Evolutionary conservation across 2,888 invertebrate species (phyloP).

Genomic region (Epistrophe eligans): DNA sequence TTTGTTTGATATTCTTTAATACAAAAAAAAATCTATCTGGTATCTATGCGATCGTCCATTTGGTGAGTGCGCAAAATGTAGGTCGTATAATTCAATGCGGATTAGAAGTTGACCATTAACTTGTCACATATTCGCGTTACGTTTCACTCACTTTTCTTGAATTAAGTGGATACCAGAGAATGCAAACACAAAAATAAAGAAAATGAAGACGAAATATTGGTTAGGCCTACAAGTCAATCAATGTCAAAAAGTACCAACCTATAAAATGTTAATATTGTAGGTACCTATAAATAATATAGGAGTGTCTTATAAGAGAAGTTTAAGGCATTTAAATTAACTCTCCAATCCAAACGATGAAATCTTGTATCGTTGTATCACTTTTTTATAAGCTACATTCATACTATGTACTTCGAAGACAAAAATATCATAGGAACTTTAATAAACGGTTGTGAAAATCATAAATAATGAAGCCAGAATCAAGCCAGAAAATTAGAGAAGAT

Average conservation of each 20-base stretch:
- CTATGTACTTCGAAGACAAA: too few species aligned
- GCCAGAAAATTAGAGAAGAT: too few species aligned
- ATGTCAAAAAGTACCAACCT: not conserved
- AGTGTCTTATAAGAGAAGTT: not conserved
- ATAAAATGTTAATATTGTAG: not conserved
- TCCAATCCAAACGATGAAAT: too few species aligned
- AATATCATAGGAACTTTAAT: too few species aligned
- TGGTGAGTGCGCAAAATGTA: conserved; percentile 37
- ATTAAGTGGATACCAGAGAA: not conserved
- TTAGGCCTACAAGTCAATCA: conserved; percentile 21
- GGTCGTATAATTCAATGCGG: conserved; percentile 49
- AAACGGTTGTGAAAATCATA: too few species aligned
- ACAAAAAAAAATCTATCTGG: conserved; percentile 12
- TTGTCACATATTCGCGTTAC: conserved; percentile 43
- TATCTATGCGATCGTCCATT: conserved; percentile 6
- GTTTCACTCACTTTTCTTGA: conserved; percentile 46
- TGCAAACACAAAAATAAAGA: not conserved
- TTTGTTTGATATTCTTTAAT: conserved; percentile 30
- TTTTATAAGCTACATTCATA: too few species aligned
- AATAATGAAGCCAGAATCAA: too few species aligned
- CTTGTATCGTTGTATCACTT: too few species aligned
- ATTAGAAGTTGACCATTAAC: conserved; percentile 64
- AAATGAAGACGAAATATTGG: conserved; percentile 10
- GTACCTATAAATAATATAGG: not conserved
- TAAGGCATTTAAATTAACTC: too few species aligned